Percentiles rank a stretch among this genome's conserved stretches.
Evolutionary conservation across 92 coral and sea anemone genomes (phyloP).

Genomic region (Scolanthus callimorphus): DNA sequence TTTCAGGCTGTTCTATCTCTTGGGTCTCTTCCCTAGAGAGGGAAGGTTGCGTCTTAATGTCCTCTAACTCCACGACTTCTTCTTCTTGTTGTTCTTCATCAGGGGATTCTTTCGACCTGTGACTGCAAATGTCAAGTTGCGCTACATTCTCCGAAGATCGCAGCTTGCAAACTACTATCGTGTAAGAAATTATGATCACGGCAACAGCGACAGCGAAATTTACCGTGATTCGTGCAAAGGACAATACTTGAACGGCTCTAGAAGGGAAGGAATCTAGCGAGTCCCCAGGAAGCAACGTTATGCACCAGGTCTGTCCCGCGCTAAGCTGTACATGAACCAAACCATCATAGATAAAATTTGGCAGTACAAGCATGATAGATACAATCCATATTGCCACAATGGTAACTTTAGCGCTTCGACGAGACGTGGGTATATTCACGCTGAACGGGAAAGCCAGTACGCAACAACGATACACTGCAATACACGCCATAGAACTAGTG

Average conservation of each 20-base stretch:
- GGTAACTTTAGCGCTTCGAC: background rate
- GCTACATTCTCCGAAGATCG: background rate
- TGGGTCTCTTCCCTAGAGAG: background rate
- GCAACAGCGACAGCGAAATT: constrained; percentile 28
- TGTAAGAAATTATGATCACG: constrained; percentile 33
- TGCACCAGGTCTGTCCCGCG: constrained; percentile 3
- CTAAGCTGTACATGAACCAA: background rate
- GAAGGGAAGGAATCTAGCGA: constrained; percentile 4
- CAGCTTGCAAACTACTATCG: constrained; percentile 32
- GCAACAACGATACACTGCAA: constrained; percentile 43
- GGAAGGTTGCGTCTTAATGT: background rate
- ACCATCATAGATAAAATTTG: constrained; percentile 12
- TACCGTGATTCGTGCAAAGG: constrained; percentile 1
- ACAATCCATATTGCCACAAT: constrained; percentile 22
- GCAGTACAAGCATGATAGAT: constrained; percentile 19
- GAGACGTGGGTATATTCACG: background rate
- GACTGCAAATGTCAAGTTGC: too few species aligned
- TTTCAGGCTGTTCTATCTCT: background rate
- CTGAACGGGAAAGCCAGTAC: constrained; percentile 5
- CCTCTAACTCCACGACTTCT: constrained; percentile 1
- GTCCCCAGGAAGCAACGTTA: constrained; percentile 21
- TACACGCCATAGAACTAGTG: constrained; percentile 28
- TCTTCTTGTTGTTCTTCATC: background rate
- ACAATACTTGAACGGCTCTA: background rate
- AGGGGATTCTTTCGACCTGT: background rate